phyloP scores from a whole-genome alignment of 2,113 vertebrate species.

The Muntiacus reevesi region DNA sequence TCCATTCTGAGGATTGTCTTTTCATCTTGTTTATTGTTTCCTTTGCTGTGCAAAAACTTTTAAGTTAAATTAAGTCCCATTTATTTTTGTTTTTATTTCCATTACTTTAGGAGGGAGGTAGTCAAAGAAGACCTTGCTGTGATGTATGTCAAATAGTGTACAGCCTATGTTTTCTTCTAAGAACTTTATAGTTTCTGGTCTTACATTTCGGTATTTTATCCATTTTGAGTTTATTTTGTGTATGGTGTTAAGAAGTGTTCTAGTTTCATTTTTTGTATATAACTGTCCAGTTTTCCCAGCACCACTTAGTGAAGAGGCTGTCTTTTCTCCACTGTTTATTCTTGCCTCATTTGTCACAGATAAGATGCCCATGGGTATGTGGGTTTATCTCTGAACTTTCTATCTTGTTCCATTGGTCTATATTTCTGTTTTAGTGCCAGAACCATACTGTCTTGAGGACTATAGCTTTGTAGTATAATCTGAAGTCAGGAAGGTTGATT shows the following conservation, averaged over 20 bases:
- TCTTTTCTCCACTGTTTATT: not conserved
- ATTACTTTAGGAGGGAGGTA: not conserved
- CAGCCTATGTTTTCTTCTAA: not conserved
- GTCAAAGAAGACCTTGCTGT: not conserved
- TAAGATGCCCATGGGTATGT: not conserved
- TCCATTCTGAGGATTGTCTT: not conserved
- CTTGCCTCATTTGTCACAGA: not conserved
- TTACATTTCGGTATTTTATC: not conserved
- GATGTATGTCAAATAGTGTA: not conserved
- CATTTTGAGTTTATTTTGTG: not conserved
- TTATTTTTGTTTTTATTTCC: not conserved
- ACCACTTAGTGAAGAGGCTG: not conserved
- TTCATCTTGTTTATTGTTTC: not conserved
- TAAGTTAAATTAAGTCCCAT: not conserved
- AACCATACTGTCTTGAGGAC: not conserved
- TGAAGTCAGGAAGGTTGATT: not conserved
- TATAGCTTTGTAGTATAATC: not conserved
- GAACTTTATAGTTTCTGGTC: not conserved
- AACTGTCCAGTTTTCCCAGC: not conserved
- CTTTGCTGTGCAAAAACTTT: not conserved
- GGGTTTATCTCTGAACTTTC: not conserved
- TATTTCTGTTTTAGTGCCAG: not conserved
- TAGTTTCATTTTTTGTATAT: not conserved
- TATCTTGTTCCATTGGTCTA: not conserved
- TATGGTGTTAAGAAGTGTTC: not conserved